Percentiles rank a stretch among this genome's conserved stretches.
Evolutionary conservation across 2,113 vertebrate species (phyloP).

Genomic region (Cheilinus undulatus): DNA sequence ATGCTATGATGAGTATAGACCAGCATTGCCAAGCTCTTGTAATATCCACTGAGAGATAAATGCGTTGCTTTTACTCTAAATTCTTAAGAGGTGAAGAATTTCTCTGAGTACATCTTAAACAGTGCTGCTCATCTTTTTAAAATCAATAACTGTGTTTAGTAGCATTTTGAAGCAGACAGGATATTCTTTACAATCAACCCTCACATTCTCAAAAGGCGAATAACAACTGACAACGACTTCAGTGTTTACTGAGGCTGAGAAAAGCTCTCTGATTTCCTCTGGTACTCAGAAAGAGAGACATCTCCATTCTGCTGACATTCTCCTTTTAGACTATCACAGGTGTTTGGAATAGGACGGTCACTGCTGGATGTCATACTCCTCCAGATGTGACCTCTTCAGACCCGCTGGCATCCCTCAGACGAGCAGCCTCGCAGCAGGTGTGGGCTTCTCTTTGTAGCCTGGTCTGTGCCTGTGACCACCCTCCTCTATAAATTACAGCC

Average conservation of each 20-base stretch:
- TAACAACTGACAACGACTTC: not conserved
- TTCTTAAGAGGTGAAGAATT: too few species aligned
- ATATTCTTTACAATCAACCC: not conserved
- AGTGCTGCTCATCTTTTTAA: not conserved
- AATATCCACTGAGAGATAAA: too few species aligned
- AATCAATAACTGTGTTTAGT: not conserved
- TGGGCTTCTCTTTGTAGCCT: slow-evolving; percentile 54
- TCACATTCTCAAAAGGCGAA: not conserved
- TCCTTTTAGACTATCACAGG: slow-evolving; percentile 12
- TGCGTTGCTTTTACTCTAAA: too few species aligned
- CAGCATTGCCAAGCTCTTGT: too few species aligned
- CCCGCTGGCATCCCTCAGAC: slow-evolving; percentile 52
- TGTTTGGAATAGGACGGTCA: slow-evolving; percentile 26
- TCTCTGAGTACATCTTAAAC: too few species aligned
- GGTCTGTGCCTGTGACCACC: slow-evolving; percentile 42
- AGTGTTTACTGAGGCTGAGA: not conserved
- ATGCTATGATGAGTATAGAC: too few species aligned
- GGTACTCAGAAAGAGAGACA: not conserved
- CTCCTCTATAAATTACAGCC: slow-evolving; percentile 56
- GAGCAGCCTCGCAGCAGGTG: slow-evolving; percentile 66
- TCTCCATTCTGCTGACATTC: slow-evolving; percentile 29
- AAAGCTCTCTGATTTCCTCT: not conserved
- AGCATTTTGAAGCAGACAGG: too few species aligned
- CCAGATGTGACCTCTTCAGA: slow-evolving; percentile 65
- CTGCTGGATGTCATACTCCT: slow-evolving; percentile 20